Conservation (phyloP, 2,113 vertebrate species). For the Todiramphus chloris region DNA sequence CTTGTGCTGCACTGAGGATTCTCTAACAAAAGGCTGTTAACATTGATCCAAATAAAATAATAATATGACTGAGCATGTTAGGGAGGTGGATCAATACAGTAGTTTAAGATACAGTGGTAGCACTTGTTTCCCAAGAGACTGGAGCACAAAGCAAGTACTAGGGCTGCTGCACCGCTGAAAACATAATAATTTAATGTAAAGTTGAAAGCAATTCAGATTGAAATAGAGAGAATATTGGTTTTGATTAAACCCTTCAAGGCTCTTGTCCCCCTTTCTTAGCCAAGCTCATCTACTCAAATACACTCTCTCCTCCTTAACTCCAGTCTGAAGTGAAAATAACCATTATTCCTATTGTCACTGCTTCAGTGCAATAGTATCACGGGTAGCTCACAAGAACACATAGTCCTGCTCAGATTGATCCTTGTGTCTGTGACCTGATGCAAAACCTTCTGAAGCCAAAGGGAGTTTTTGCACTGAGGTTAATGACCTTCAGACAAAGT, state of each 20-base stretch:
- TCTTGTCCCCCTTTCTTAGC: slow-evolving; percentile 8
- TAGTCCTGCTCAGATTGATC: not conserved
- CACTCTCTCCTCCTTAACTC: not conserved
- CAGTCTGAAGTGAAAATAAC: not conserved
- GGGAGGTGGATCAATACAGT: slow-evolving; percentile 47
- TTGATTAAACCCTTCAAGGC: slow-evolving; percentile 24
- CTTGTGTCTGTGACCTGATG: not conserved
- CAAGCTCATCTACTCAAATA: slow-evolving; percentile 11
- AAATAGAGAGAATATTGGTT: slow-evolving; percentile 33
- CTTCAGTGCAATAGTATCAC: not conserved
- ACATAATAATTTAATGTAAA: slow-evolving; percentile 55
- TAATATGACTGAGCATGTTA: slow-evolving; percentile 58
- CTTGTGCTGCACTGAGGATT: slow-evolving; percentile 32
- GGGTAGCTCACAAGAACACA: not conserved
- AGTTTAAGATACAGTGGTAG: slow-evolving; percentile 61
- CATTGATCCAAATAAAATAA: slow-evolving; percentile 70
- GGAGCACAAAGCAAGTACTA: not conserved
- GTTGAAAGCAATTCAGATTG: slow-evolving; percentile 31
- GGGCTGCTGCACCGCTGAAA: slow-evolving; percentile 21
- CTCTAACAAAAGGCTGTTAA: slow-evolving; percentile 52
- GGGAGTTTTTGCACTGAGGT: not conserved
- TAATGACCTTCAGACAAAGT: not conserved
- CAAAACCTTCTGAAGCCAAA: not conserved
- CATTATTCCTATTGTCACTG: not conserved
- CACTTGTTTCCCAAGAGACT: slow-evolving; percentile 46